Evolutionary conservation across 2,888 invertebrate species (phyloP), one percentile per base, ranked within the genome.

Genomic region (Pherbina coryleti): DNA sequence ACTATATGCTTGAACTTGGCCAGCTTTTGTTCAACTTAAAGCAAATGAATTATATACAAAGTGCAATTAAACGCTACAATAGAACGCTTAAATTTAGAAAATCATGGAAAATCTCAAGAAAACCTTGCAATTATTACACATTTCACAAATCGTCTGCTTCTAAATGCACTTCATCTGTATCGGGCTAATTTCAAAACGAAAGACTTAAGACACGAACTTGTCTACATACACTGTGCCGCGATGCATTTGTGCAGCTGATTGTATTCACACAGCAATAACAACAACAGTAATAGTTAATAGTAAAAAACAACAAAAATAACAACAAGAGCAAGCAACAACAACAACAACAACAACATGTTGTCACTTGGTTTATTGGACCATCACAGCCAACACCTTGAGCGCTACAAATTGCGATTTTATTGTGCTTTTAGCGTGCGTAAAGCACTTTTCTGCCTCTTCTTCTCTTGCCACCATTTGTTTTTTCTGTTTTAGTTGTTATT

Each of bases 321-420:
- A 28, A 9, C 57, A 4, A 60, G 7, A 22, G 25, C 1, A 4
- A n/a, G 11, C 22, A 57, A 25, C 17, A 57, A 17, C 57, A 19
- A 60, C 57, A 5, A 60, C 22, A 60, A 60, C 57, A 60, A 60
- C 57, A 60, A 22, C 57, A 19, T 5, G 25, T 3, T 25, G 64
- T 64, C 25, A 34, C 64, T 64, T 55, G 19, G 53, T 53, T 53
- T 51, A 72, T 60, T 22, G 22, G 55, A 19, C 49, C 60, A 37
- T 51, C 57, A 60, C 60, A 57, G 31, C 8, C 57, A 57, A 72
- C 55, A 71, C 55, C 55, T 71, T 19, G 55, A 53, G 71, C 34
- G 34, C 55, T n/a, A 34, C 71, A 71, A 71, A 71, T 71, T 55
- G 71, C 71, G 37, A 22, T 71, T 44, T 51, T 28, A 34, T 44